phyloP scores from a whole-genome alignment of 2,113 vertebrate species.

The Vulpes lagopus region DNA sequence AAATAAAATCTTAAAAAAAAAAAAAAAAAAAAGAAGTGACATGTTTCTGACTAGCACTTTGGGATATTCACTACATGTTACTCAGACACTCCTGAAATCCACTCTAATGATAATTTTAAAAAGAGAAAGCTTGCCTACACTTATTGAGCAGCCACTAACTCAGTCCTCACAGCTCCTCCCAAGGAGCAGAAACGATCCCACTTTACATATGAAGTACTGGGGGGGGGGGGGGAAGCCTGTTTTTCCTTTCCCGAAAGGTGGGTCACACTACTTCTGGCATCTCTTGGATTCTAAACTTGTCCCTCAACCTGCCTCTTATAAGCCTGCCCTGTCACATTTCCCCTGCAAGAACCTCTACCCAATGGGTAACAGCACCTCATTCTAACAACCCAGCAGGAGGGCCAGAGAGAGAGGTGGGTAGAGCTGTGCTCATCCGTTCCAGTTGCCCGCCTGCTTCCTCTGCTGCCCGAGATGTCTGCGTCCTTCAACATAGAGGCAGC shows the following conservation, averaged over 20 bases:
- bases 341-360: background rate
- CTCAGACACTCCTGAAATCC: background rate
- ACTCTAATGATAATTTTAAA: background rate
- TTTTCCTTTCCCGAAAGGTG: background rate
- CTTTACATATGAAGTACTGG: background rate
- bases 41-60: background rate
- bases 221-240: rapidly evolving
- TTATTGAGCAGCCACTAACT: background rate
- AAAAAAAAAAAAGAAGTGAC: background rate
- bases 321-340: rapidly evolving
- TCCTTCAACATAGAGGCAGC: background rate
- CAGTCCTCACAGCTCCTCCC: rapidly evolving
- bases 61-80: background rate
- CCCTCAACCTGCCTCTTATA: background rate
- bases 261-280: background rate
- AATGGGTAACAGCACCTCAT: background rate
- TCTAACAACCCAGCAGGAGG: rapidly evolving
- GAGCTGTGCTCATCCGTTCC: rapidly evolving
- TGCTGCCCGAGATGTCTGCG: rapidly evolving
- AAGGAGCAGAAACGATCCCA: background rate
- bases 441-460: rapidly evolving
- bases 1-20: background rate
- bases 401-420: background rate
- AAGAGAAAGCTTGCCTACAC: background rate
- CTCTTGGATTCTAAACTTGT: background rate